Evolutionary conservation across 64 coral and sea anemone genomes (phyloP), one percentile per base, ranked within the genome.

Genomic region (Stylophora pistillata): DNA sequence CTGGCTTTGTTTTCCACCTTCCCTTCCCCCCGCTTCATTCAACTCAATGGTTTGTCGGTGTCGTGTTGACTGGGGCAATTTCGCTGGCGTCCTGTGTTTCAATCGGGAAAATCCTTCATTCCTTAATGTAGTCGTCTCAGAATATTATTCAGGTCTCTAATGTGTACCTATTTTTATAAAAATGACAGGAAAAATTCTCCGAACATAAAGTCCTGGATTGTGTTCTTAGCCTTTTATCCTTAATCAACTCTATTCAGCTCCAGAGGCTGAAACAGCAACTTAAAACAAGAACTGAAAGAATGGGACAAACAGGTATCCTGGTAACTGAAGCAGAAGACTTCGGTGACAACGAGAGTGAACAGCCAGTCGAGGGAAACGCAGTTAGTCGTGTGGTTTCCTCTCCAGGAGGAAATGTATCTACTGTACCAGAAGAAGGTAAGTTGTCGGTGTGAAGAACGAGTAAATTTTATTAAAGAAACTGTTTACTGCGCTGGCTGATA

Each of bases 181-280:
- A 47, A 3, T 47, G 78, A 11, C 56, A 92, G 60, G 90, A 92
- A 2, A 27, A 76, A 41, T 85, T 92, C 34, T n/a, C 84, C 17
- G 72, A 63, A 74, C 74, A 61, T 53, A 47, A 63, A 23, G 69
- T 97, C 4, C 26, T 97, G 63, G 74, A 85, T 78, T 57, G 87
- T 32, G 69, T 93, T 55, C 17, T 97, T 56, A 56, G 81, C 15
- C 78, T 97, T 64, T 91, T 97, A 2, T 93, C 64, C 68, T 52
- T 89, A 34, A 84, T 97, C 58, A 93, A 93, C 69, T 87, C 54
- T 9, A 87, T 87, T 26, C 60, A 65, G 30, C 87, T 97, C 13
- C 34, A 92, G 14, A 79, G 32, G 16, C 28, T 74, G 3, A 70
- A 77, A 20, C 91, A 86, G 30, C 74, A 58, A 17, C 41, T 78